Evolutionary conservation across 2,888 invertebrate genomes (phyloP).

Genomic region (Apeira syringaria): DNA sequence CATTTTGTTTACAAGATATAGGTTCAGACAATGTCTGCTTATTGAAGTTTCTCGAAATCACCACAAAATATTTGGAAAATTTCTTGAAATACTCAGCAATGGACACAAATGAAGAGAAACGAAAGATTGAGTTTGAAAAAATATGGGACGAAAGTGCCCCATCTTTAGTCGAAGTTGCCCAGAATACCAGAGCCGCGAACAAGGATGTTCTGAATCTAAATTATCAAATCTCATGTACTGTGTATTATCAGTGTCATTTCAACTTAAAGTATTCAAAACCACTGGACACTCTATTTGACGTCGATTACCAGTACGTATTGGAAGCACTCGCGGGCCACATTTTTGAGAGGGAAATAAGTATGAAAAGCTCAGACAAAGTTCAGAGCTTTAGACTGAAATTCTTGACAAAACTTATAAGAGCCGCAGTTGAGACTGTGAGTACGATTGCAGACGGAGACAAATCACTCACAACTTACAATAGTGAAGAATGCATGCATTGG

Average conservation of each 20-base stretch:
- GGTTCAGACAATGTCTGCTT: slow-evolving; percentile 87
- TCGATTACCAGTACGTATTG: slow-evolving; percentile 85
- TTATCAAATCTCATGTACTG: slow-evolving; percentile 89
- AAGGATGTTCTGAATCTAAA: slow-evolving; percentile 91
- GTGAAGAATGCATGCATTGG: slow-evolving; percentile 83
- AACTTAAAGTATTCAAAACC: slow-evolving; percentile 89
- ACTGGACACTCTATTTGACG: slow-evolving; percentile 90
- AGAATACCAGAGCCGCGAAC: slow-evolving; percentile 89
- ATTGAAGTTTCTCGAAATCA: slow-evolving; percentile 69
- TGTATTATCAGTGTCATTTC: slow-evolving; percentile 92
- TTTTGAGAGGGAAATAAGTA: slow-evolving; percentile 80
- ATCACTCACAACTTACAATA: slow-evolving; percentile 68
- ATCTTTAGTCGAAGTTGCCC: slow-evolving; percentile 90
- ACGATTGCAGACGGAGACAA: slow-evolving; percentile 76
- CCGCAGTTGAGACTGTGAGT: slow-evolving; percentile 89
- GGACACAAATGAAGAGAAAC: slow-evolving; percentile 58
- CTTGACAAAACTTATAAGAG: slow-evolving; percentile 88
- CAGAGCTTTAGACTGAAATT: slow-evolving; percentile 88
- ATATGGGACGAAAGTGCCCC: slow-evolving; percentile 87
- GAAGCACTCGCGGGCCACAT: slow-evolving; percentile 66
- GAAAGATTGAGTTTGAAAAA: slow-evolving; percentile 82
- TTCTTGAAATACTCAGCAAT: slow-evolving; percentile 69
- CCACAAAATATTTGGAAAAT: slow-evolving; percentile 71
- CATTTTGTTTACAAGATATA: slow-evolving; percentile 90
- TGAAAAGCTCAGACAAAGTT: slow-evolving; percentile 88